Base-by-base conservation (phyloP, 2,888 invertebrate genomes). In the Schrankia costaestrigalis region DNA sequence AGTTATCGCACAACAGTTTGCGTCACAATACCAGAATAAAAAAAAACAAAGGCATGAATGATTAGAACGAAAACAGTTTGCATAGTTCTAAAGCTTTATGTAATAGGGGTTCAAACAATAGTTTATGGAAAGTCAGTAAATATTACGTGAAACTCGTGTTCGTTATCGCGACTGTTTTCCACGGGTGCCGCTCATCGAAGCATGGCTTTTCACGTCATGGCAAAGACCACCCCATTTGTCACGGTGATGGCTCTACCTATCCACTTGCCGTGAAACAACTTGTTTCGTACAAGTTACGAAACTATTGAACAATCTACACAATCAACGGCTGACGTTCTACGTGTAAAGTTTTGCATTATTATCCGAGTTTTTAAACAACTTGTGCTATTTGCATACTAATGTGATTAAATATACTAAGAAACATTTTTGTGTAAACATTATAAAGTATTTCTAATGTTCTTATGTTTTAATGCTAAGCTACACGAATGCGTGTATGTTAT, bases 201-300 rank as follows among this genome's bases (percentile, higher is more conserved):
- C 85, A 79, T 85, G 57, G 70, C 79, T 72, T 66, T 68, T 58
- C 67, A 74, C 69, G 69, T 72, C 77, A 78, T 77, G 74, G 73
- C 81, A 78, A 83, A 80, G 77, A 74, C 78, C 79, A 85, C 86
- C 85, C 85, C 68, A 79, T 76, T 72, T 78, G 86, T 85, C 71
- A 85, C 84, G 83, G 79, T 85, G 73, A 56, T 81, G 78, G 54
- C 55, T 77, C 36, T 44, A 40, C 27, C 43, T 38, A 51, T 33
- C 41, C 30, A 51, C 41, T 44, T 21, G 33, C 30, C 21, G 26
- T 38, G 24, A 24, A 26, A 15, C 27, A 26, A 35, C 26, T 28
- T n/a, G n/a, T n/a, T n/a, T 36, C 27, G 37, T 39, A 33, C 42
- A 23, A 26, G 38, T 48, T 46, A 56, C 41, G 39, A 41, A 49